Evolutionary conservation across 2,797 vertebrate genomes (phyloP), one percentile per base, ranked within the genome.

Genomic region (Champsocephalus esox): DNA sequence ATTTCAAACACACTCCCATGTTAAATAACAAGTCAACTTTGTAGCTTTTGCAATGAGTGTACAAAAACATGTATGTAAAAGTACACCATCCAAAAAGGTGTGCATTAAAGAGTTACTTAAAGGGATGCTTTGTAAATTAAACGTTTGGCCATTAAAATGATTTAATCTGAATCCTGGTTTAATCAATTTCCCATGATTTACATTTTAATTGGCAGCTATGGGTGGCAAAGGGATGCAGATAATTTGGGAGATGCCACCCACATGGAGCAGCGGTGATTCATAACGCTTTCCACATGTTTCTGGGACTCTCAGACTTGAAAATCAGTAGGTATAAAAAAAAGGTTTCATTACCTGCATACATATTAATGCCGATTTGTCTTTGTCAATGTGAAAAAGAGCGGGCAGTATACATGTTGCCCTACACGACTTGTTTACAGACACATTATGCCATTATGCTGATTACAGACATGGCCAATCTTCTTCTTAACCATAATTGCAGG

Each of bases 201-300:
- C 74, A 84, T 55, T 9, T 79, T 77, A 74, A 83, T 16, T 43
- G 61, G 57, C 46, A 68, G 64, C 57, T 61, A 46, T 45, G 68
- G 73, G 79, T 71, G 82, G 78, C 59, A 69, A 69, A 76, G 71
- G 87, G 70, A 83, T 72, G 82, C 59, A 76, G 80, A 69, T 80
- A 80, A 93, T 88, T 89, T 1, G 28, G 82, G 87, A 38, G 89
- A 89, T 87, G 89, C 89, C 89, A 91, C 90, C 91, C 90, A 92
- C 88, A 48, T 59, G 11, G 88, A 89, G 88, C 51, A 45, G 84
- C 21, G 63, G 45, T 85, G 82, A 87, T 79, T 90, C 85, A 72
- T 81, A 73, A 93, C 89, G 81, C 57, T 83, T 90, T 89, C 90
- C 91, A 91, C 88, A 92, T 92, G 92, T 86, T 79, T 75, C 64